phyloP scores from a whole-genome alignment of 2,797 vertebrate genomes.

The Pangasius krempfi region DNA sequence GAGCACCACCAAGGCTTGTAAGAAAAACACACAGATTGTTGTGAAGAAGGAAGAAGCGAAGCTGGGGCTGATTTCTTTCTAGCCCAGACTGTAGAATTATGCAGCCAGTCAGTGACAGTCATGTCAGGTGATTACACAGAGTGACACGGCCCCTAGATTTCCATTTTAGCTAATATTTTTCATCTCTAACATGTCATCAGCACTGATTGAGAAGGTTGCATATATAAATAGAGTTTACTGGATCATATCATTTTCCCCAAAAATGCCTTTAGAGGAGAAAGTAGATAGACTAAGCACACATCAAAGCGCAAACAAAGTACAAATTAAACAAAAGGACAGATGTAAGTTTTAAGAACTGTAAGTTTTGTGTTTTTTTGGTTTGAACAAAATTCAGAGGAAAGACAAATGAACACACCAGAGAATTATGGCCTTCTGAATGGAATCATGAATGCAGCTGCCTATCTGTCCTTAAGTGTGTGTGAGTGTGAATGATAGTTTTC shows the following conservation, averaged over 20 bases:
- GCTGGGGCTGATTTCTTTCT: not conserved
- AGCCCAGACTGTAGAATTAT: not conserved
- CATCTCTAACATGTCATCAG: not conserved
- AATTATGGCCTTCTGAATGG: not conserved
- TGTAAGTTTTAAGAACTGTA: too few relatives aligned
- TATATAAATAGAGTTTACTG: too few relatives aligned
- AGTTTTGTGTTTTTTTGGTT: not conserved
- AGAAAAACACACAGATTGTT: too few relatives aligned
- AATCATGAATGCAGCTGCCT: not conserved
- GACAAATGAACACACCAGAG: too few relatives aligned
- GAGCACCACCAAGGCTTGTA: too few relatives aligned
- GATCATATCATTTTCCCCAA: too few relatives aligned
- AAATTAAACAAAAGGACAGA: too few relatives aligned
- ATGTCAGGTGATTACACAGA: not conserved
- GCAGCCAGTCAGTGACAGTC: not conserved
- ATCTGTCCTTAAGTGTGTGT: not conserved
- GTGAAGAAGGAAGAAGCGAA: not conserved
- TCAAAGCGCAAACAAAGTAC: too few relatives aligned
- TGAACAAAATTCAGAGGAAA: not conserved
- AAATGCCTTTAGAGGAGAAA: too few relatives aligned
- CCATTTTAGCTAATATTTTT: not conserved
- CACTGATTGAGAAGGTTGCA: too few relatives aligned
- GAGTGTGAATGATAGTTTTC: not conserved
- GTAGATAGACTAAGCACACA: too few relatives aligned
- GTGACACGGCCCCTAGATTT: not conserved